Evolutionary conservation across 2,113 vertebrate species (phyloP).

Genomic region (Anoura caudifer): DNA sequence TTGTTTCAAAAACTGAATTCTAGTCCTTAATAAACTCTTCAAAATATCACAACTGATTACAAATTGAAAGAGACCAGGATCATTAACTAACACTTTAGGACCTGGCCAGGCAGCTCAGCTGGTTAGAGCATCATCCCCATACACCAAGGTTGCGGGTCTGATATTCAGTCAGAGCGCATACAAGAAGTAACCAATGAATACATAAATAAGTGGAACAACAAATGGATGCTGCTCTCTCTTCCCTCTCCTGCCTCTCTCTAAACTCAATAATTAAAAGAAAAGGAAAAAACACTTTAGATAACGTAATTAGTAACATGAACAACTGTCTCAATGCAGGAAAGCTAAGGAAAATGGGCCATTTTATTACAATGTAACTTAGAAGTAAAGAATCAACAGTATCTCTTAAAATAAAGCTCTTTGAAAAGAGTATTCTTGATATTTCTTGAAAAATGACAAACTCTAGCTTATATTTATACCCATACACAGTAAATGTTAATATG

Average conservation of each 20-base stretch:
- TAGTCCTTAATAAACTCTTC: not conserved
- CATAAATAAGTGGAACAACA: too few relatives aligned
- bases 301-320: not conserved
- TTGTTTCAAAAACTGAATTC: not conserved
- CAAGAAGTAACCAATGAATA: too few relatives aligned
- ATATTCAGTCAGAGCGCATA: too few relatives aligned
- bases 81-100: not conserved
- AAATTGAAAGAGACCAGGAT: not conserved
- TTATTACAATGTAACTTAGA: not conserved
- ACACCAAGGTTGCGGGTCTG: too few relatives aligned
- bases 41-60: not conserved
- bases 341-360: not conserved
- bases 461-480: not conserved
- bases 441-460: not conserved
- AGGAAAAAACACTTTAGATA: too few relatives aligned
- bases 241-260: too few relatives aligned
- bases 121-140: too few relatives aligned
- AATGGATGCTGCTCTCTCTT: too few relatives aligned
- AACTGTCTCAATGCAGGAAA: not conserved
- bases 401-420: not conserved
- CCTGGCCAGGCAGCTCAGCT: too few relatives aligned
- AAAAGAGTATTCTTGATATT: not conserved
- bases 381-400: not conserved
- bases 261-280: too few relatives aligned
- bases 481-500: not conserved